phyloP scores from a whole-genome alignment of 2,888 invertebrate genomes.

The Dioctria rufipes region DNA sequence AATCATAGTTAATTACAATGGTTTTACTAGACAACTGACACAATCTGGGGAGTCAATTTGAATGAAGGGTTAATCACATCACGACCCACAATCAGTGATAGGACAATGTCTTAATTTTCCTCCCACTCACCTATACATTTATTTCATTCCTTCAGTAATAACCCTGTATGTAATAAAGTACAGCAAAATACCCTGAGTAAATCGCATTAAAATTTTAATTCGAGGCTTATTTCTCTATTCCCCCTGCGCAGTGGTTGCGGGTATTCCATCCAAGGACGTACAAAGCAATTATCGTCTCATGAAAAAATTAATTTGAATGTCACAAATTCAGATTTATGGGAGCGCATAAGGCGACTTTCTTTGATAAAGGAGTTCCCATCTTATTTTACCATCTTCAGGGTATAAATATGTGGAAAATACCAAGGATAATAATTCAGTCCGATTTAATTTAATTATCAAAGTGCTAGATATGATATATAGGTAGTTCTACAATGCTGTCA shows the following conservation, averaged over 20 bases:
- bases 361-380: constrained; percentile 9
- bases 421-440: constrained; percentile 31
- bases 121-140: background rate
- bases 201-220: constrained; percentile 49
- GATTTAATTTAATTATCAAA: constrained; percentile 38
- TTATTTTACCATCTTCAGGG: background rate
- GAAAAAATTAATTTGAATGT: constrained; percentile 52
- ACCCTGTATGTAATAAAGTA: background rate
- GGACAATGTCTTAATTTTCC: background rate
- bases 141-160: background rate
- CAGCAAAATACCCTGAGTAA: background rate
- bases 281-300: constrained; percentile 41
- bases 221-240: constrained; percentile 33
- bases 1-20: too few species aligned
- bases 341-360: constrained; percentile 6
- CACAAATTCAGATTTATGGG: constrained; percentile 49
- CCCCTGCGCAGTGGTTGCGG: background rate
- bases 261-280: constrained; percentile 18
- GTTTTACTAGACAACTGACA: too few species aligned
- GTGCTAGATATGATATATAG: background rate
- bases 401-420: background rate
- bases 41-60: background rate
- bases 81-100: background rate
- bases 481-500: too few species aligned
- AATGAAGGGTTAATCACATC: constrained; percentile 13